phyloP scores from a whole-genome alignment of 2,113 vertebrate genomes.

The Tyrannus savana region DNA sequence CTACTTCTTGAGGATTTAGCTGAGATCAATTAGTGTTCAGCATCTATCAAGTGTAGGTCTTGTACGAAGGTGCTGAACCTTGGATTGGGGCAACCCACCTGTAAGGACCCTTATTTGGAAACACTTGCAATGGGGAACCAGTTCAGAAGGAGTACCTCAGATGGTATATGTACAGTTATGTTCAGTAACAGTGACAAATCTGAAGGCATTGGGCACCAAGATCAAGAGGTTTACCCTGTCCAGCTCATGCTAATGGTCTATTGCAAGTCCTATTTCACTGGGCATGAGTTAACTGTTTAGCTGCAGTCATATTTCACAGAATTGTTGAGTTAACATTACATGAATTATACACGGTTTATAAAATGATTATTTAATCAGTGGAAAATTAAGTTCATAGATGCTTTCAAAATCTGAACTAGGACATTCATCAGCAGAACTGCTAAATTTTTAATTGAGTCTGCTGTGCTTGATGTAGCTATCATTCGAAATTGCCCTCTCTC shows the following conservation, averaged over 20 bases:
- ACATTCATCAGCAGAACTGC: slow-evolving; percentile 78
- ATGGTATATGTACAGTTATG: neutral
- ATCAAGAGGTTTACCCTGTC: neutral
- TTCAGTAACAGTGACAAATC: neutral
- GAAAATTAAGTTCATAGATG: slow-evolving; percentile 80
- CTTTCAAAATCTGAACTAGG: slow-evolving; percentile 78
- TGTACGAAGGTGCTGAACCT: neutral
- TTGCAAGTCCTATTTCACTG: slow-evolving; percentile 21
- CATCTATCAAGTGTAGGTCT: neutral
- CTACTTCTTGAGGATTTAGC: neutral
- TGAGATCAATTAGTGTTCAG: neutral
- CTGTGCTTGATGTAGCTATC: slow-evolving; percentile 72
- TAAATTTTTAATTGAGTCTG: slow-evolving; percentile 81
- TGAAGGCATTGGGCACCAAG: neutral
- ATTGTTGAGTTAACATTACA: slow-evolving; percentile 62
- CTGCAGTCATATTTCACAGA: slow-evolving; percentile 70
- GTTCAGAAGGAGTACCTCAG: neutral
- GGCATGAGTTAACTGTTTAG: slow-evolving; percentile 70
- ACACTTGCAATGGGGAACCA: neutral
- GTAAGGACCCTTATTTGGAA: neutral
- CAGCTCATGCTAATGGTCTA: neutral
- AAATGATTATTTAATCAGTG: slow-evolving; percentile 82
- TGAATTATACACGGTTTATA: slow-evolving; percentile 80
- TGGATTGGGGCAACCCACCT: neutral
- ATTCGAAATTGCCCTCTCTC: slow-evolving; percentile 73